These are phyloP conservation scores for Nemopilema nomurai DNA, from an alignment of 30 jellyfish, hydroid and myxozoan species.

Conservation along the genomic window DNA sequence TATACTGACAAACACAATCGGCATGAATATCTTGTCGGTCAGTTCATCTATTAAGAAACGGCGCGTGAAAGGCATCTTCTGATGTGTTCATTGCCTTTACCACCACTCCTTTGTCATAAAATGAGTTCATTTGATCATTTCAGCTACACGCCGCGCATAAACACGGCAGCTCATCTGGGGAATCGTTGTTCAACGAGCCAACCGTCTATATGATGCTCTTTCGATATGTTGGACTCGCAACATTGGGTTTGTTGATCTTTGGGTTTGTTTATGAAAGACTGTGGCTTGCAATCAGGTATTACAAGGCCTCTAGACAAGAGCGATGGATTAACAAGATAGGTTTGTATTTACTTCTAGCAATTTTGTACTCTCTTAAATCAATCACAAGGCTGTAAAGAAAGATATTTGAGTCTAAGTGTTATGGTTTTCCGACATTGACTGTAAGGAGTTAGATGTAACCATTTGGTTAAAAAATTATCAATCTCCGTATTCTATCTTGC, in stretches of 20 bases:
- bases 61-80: too few species aligned
- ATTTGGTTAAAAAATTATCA: too few species aligned
- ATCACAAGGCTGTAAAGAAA: neutral
- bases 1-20: too few species aligned
- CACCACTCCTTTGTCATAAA: too few species aligned
- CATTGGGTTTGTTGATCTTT: conserved; percentile 15
- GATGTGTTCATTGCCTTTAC: too few species aligned
- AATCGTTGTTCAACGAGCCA: conserved; percentile 18
- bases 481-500: too few species aligned
- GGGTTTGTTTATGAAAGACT: conserved; percentile 32
- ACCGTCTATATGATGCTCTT: conserved; percentile 4
- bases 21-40: too few species aligned
- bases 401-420: too few species aligned
- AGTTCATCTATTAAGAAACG: too few species aligned
- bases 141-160: neutral
- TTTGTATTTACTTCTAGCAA: neutral
- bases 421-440: too few species aligned
- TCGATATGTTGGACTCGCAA: conserved; percentile 32
- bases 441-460: too few species aligned
- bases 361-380: neutral
- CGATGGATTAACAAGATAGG: conserved; percentile 17
- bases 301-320: conserved; percentile 12
- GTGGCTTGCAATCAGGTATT: neutral
- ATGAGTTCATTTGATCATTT: neutral
- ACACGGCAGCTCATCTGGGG: neutral